Conservation (phyloP, 2,113 vertebrate species). For the Myanophis thanlyinensis region DNA sequence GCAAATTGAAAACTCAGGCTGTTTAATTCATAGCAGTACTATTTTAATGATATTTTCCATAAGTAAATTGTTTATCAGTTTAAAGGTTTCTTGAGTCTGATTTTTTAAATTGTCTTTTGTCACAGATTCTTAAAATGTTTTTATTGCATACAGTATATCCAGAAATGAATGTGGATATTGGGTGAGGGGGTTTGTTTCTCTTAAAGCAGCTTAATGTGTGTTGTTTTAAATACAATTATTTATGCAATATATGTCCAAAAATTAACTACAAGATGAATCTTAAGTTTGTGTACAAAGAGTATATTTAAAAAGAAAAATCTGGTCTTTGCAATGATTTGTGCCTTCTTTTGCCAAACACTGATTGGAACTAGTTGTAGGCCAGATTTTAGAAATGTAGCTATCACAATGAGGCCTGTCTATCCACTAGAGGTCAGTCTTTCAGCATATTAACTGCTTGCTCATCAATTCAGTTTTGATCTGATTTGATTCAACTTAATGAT, state of each 20-base stretch:
- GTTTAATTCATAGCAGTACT: constrained; percentile 87
- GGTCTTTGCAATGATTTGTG: constrained; percentile 80
- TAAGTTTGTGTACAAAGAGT: constrained; percentile 66
- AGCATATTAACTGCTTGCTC: constrained; percentile 48
- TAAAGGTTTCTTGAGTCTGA: constrained; percentile 85
- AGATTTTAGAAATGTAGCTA: constrained; percentile 65
- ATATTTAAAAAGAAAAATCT: constrained; percentile 71
- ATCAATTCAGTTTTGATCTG: neutral
- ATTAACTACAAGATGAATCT: constrained; percentile 53
- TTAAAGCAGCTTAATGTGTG: constrained; percentile 63
- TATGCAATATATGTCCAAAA: constrained; percentile 73
- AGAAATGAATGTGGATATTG: constrained; percentile 64
- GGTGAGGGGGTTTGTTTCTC: constrained; percentile 48
- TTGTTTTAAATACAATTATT: constrained; percentile 71
- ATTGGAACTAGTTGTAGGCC: constrained; percentile 71
- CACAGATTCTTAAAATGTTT: constrained; percentile 74
- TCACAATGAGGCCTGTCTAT: constrained; percentile 53
- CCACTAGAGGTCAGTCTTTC: constrained; percentile 61
- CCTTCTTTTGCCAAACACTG: constrained; percentile 78
- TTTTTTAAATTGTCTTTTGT: constrained; percentile 78
- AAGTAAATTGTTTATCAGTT: constrained; percentile 82
- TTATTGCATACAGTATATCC: constrained; percentile 71
- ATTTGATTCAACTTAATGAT: constrained; percentile 40
- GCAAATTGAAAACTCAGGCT: constrained; percentile 79
- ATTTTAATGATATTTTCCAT: constrained; percentile 85